phyloP scores from a whole-genome alignment of 2,888 invertebrate genomes.

The Meandrusa payeni region DNA sequence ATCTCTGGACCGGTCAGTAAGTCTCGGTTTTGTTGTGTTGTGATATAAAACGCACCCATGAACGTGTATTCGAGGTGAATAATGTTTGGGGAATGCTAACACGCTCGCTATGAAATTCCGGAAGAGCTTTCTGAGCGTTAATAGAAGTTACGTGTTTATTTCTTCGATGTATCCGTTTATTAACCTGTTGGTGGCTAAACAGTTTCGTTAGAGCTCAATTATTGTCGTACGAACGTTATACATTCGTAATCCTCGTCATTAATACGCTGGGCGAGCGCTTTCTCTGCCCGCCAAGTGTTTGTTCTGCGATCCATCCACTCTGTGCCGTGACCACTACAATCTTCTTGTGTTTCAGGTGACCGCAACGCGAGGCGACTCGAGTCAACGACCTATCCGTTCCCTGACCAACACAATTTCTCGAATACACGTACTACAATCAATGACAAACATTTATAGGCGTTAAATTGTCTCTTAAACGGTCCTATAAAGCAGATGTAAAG shows the following conservation, averaged over 20 bases:
- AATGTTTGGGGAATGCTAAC: slow-evolving; percentile 22
- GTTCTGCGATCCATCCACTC: slow-evolving; percentile 42
- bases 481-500: slow-evolving; percentile 60
- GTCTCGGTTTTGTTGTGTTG: slow-evolving; percentile 7
- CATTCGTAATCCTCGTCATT: slow-evolving; percentile 12
- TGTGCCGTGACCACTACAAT: slow-evolving; percentile 44
- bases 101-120: slow-evolving; percentile 18
- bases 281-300: slow-evolving; percentile 25
- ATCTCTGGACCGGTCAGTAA: slow-evolving; percentile 5
- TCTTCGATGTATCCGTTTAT: slow-evolving; percentile 12
- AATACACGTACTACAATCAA: slow-evolving; percentile 44
- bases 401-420: slow-evolving; percentile 59
- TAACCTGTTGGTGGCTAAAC: slow-evolving; percentile 5
- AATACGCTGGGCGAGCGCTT: slow-evolving; percentile 15
- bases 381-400: slow-evolving; percentile 62
- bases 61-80: slow-evolving; percentile 17
- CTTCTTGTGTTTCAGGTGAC: slow-evolving; percentile 69
- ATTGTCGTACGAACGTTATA: not conserved
- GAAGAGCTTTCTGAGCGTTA: slow-evolving; percentile 16
- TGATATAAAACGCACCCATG: slow-evolving; percentile 2
- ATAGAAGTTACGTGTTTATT: slow-evolving; percentile 16
- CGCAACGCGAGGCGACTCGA: slow-evolving; percentile 53
- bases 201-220: slow-evolving; percentile 10
- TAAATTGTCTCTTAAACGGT: slow-evolving; percentile 59
- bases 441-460: slow-evolving; percentile 60